Percentiles rank a stretch among this genome's conserved stretches.
Conservation (phyloP, 1,140 invertebrate species). For the Lepidotrigona ventralis region DNA sequence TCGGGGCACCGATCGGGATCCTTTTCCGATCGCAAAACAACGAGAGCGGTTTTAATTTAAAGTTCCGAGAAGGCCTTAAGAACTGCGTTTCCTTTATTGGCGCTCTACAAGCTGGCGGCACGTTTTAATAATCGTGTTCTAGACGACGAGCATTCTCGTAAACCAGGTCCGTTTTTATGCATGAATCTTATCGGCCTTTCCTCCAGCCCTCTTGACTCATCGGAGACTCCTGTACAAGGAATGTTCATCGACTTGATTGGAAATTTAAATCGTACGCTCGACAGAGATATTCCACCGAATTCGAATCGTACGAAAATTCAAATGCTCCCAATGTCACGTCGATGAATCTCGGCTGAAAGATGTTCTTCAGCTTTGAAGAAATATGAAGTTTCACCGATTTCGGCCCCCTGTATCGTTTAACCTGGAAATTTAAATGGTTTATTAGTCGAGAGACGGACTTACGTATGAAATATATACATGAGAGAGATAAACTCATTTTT, state of each 20-base stretch:
- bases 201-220: not conserved
- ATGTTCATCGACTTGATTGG: too few relatives aligned
- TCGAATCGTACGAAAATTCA: too few relatives aligned
- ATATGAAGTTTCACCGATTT: too few relatives aligned
- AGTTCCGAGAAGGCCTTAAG: constrained; percentile 57
- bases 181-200: constrained; percentile 41
- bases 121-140: constrained; percentile 65
- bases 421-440: too few relatives aligned
- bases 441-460: not conserved
- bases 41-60: constrained; percentile 75
- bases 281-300: not conserved
- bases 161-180: constrained; percentile 53
- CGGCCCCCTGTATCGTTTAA: too few relatives aligned
- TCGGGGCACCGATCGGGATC: constrained; percentile 65
- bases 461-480: too few relatives aligned
- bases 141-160: constrained; percentile 56
- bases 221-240: too few relatives aligned
- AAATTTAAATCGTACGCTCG: too few relatives aligned
- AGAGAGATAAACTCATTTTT: not conserved
- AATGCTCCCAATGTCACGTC: too few relatives aligned
- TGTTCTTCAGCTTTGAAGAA: too few relatives aligned
- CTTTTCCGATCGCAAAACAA: constrained; percentile 69
- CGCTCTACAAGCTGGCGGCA: constrained; percentile 62
- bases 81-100: constrained; percentile 50
- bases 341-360: too few relatives aligned